phyloP scores from a whole-genome alignment of 2,113 vertebrate species.

The Cyanoramphus novaezelandiae region DNA sequence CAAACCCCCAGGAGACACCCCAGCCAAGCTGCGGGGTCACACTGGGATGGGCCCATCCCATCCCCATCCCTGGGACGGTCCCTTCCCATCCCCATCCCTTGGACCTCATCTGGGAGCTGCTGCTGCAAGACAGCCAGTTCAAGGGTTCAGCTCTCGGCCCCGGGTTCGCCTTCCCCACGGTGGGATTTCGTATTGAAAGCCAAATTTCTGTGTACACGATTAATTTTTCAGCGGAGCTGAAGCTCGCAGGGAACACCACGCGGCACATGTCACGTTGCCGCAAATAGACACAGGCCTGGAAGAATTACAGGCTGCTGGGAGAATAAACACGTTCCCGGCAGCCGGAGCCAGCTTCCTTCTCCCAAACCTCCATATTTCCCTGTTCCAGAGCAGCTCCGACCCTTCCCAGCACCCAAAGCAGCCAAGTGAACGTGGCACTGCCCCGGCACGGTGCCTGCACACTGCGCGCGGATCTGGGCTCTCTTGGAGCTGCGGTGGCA shows the following conservation, averaged over 20 bases:
- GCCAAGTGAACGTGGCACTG: accelerated
- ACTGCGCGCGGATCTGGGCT: accelerated
- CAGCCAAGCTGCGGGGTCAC: accelerated
- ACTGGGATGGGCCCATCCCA: accelerated
- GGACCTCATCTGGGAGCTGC: not conserved
- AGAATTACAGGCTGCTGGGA: slow-evolving; percentile 25
- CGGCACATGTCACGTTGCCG: slow-evolving; percentile 42
- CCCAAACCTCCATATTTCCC: not conserved
- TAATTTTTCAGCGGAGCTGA: slow-evolving; percentile 55
- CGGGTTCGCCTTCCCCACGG: not conserved
- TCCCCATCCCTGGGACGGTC: not conserved
- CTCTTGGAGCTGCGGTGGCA: accelerated
- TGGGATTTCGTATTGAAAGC: slow-evolving; percentile 27
- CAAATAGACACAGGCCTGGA: slow-evolving; percentile 59
- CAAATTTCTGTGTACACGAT: slow-evolving; percentile 23
- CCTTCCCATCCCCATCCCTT: not conserved
- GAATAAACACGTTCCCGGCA: slow-evolving; percentile 19
- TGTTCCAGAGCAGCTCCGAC: not conserved
- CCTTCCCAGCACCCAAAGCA: not conserved
- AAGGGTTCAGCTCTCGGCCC: not conserved
- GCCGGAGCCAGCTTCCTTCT: not conserved
- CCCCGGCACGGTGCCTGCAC: accelerated
- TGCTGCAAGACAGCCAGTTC: not conserved
- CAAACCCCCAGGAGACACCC: not conserved
- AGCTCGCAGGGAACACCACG: slow-evolving; percentile 42